Conservation (phyloP, 2,797 vertebrate genomes). For the Sparidentex hasta region DNA sequence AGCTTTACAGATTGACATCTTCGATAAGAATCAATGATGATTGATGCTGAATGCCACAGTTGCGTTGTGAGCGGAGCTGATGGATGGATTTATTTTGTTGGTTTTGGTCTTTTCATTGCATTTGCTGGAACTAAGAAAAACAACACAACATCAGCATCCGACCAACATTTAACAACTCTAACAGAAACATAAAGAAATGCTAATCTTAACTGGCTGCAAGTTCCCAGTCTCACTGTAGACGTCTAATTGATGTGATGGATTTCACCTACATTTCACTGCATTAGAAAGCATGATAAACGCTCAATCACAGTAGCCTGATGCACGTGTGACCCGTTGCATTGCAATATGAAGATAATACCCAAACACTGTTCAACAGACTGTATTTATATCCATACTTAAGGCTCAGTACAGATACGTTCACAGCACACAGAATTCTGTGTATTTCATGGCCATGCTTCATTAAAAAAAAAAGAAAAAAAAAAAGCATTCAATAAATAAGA, state of each 20-base stretch:
- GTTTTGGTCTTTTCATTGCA: not conserved
- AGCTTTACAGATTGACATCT: conserved; percentile 6
- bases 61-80: not conserved
- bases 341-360: conserved; percentile 15
- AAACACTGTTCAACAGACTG: conserved; percentile 8
- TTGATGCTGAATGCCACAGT: not conserved
- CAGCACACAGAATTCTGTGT: conserved; percentile 1
- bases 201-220: not conserved
- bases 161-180: not conserved
- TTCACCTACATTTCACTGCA: conserved; percentile 11
- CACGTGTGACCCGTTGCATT: conserved; percentile 5
- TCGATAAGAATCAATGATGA: not conserved
- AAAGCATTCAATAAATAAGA: conserved; percentile 22
- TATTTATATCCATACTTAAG: conserved; percentile 19
- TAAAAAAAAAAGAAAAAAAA: conserved; percentile 1
- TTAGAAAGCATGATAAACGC: conserved; percentile 8
- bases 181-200: not conserved
- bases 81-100: not conserved
- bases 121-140: not conserved
- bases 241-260: not conserved
- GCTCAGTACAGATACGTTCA: conserved; percentile 19
- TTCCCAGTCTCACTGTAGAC: not conserved
- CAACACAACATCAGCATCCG: conserved; percentile 3
- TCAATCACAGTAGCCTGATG: conserved; percentile 7
- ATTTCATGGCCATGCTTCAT: conserved; percentile 14